phyloP scores from a whole-genome alignment of 2,113 vertebrate species.

The Ailurus styani region DNA sequence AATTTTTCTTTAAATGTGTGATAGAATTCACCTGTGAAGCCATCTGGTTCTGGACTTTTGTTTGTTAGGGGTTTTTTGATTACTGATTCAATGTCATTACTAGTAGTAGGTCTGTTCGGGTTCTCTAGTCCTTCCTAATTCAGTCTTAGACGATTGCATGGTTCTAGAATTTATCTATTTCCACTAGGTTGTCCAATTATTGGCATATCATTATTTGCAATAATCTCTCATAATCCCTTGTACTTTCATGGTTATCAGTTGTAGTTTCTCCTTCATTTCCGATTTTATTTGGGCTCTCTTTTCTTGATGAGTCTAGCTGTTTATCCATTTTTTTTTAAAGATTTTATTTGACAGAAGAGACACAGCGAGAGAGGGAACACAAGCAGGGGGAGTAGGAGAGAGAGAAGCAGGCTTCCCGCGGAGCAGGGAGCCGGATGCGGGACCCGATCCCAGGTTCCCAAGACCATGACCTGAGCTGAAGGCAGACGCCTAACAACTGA shows the following conservation, averaged over 20 bases:
- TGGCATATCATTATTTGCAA: background rate
- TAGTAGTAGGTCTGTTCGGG: background rate
- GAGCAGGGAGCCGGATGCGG: no score
- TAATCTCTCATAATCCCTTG: background rate
- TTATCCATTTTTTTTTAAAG: background rate
- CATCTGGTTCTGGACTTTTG: background rate
- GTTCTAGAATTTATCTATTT: background rate
- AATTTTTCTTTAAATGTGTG: background rate
- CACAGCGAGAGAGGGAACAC: no score
- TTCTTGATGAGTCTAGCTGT: background rate
- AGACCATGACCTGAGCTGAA: no score
- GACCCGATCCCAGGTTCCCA: no score
- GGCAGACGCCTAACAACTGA: no score
- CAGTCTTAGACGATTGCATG: background rate
- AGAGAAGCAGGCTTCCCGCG: no score
- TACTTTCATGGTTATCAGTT: background rate
- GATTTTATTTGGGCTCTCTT: background rate
- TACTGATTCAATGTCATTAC: background rate
- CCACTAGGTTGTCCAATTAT: background rate
- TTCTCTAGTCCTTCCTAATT: background rate
- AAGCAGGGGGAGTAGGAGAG: no score
- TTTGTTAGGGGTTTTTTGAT: background rate
- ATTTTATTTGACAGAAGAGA: no score
- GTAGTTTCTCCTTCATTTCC: background rate
- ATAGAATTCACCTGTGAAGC: background rate